Evolutionary conservation across 2,888 invertebrate species (phyloP).

Genomic region (Dryobotodes eremita): DNA sequence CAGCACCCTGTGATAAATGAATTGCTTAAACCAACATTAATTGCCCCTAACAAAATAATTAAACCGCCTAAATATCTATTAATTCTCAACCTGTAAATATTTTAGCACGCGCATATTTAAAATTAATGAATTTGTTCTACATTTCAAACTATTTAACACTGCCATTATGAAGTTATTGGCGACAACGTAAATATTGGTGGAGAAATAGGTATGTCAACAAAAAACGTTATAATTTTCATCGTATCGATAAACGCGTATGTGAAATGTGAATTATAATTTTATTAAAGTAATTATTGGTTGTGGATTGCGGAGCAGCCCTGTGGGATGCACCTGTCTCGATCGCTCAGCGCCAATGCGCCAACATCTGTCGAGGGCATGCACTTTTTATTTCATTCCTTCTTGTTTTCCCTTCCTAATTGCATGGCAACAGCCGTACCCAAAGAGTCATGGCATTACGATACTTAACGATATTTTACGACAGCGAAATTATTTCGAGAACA

Average conservation of each 20-base stretch:
- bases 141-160: conserved; percentile 35
- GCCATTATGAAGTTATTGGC: conserved; percentile 34
- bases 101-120: conserved; percentile 9
- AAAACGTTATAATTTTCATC: conserved; percentile 30
- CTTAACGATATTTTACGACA: conserved; percentile 59
- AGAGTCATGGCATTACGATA: conserved; percentile 76
- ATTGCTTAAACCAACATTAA: conserved; percentile 29
- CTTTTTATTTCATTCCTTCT: conserved; percentile 79
- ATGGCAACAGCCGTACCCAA: conserved; percentile 75
- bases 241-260: conserved; percentile 25
- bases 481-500: conserved; percentile 54
- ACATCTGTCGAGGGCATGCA: conserved; percentile 85
- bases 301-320: conserved; percentile 78
- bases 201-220: conserved; percentile 25
- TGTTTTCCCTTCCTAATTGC: conserved; percentile 78
- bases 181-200: conserved; percentile 24
- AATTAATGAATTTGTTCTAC: conserved; percentile 28
- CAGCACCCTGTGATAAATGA: conserved; percentile 42
- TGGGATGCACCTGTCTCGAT: conserved; percentile 84
- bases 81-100: conserved; percentile 27
- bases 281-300: conserved; percentile 22
- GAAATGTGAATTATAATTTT: conserved; percentile 37
- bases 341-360: conserved; percentile 84
- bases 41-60: conserved; percentile 3
- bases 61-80: conserved; percentile 20